These are phyloP conservation scores for Pocillopora verrucosa DNA, from an alignment of 64 coral and sea anemone genomes.

Conservation along the genomic window DNA sequence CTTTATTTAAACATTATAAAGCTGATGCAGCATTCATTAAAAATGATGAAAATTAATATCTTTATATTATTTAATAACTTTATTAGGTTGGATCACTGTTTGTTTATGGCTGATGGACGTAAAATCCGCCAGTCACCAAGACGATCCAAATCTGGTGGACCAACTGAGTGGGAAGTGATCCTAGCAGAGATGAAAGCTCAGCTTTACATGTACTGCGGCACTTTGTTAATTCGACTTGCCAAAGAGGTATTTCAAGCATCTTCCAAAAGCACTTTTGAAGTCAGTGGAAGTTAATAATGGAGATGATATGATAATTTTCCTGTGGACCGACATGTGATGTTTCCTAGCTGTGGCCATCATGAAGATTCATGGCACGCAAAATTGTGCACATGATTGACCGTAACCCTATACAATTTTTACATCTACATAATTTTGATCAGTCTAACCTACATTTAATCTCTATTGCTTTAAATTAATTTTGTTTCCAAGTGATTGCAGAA, in stretches of 20 bases:
- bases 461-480: too few species aligned
- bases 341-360: too few species aligned
- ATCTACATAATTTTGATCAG: too few species aligned
- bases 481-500: too few species aligned
- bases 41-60: neutral
- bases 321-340: too few species aligned
- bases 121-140: constrained; percentile 39
- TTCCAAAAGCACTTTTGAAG: neutral
- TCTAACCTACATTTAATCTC: too few species aligned
- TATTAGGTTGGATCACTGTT: constrained; percentile 77
- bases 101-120: constrained; percentile 62
- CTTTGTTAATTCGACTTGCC: constrained; percentile 72
- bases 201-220: constrained; percentile 80
- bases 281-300: too few species aligned
- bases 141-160: constrained; percentile 22
- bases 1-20: too few species aligned
- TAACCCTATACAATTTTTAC: too few species aligned
- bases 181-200: constrained; percentile 85
- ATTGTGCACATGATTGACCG: too few species aligned
- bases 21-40: neutral
- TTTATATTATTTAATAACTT: neutral
- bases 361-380: too few species aligned
- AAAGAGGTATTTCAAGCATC: constrained; percentile 62
- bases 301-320: too few species aligned
- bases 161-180: constrained; percentile 89